These are phyloP conservation scores for Parnassius glacialis DNA, from an alignment of 2,888 invertebrate genomes.

Conservation along the genomic window DNA sequence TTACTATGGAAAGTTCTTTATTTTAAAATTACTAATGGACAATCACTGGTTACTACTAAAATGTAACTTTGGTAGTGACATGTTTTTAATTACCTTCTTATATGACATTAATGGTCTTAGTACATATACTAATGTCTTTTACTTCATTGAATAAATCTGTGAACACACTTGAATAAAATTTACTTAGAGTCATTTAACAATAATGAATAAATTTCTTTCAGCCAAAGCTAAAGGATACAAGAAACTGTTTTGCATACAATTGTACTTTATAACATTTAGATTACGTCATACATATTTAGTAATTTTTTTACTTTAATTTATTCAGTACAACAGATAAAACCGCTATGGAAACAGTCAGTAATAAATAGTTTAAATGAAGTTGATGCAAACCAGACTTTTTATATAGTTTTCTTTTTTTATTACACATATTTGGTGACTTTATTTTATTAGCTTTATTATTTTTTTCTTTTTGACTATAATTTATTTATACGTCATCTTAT, in stretches of 20 bases:
- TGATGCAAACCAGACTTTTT: neutral
- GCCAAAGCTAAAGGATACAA: slow-evolving; percentile 16
- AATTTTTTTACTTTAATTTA: no score
- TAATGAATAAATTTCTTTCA: slow-evolving; percentile 20
- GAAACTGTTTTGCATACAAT: slow-evolving; percentile 9
- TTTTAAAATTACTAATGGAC: no score
- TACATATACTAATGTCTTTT: no score
- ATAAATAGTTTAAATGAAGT: neutral
- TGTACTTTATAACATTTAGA: no score
- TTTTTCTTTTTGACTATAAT: neutral
- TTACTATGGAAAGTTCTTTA: no score
- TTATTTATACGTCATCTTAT: neutral
- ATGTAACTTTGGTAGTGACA: no score
- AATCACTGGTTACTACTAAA: no score
- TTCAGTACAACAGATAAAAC: neutral
- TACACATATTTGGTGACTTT: neutral
- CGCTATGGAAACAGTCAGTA: neutral
- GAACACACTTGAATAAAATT: no score
- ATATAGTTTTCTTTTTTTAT: neutral
- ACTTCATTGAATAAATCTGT: no score
- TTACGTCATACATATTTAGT: no score
- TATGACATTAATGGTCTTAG: no score
- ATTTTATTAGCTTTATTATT: neutral
- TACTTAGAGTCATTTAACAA: neutral
- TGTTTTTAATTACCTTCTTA: no score